phyloP scores from a whole-genome alignment of 1,140 invertebrate genomes.

The Cyclina sinensis region DNA sequence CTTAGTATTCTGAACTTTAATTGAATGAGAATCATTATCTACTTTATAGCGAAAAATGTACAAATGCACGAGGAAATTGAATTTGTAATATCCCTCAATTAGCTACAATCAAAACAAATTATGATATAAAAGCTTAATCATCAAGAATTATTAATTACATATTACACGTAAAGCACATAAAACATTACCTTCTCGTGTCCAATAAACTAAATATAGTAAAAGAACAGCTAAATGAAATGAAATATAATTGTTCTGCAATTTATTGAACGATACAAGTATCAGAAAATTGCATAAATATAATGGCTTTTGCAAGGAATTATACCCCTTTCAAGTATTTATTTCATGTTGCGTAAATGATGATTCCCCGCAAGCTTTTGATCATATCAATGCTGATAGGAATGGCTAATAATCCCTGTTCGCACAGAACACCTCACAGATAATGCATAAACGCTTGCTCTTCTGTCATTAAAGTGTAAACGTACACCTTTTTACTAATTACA shows the following conservation, averaged over 20 bases:
- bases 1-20: too few relatives aligned
- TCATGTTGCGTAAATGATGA: constrained; percentile 3
- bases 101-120: not conserved
- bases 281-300: not conserved
- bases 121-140: not conserved
- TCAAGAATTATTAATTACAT: not conserved
- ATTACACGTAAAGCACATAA: not conserved
- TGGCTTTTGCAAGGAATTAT: not conserved
- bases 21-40: too few relatives aligned
- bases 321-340: constrained; percentile 14
- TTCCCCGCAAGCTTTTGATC: not conserved
- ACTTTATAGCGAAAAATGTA: too few relatives aligned
- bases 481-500: constrained; percentile 40
- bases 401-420: not conserved
- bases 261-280: not conserved
- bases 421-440: not conserved
- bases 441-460: not conserved
- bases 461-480: constrained; percentile 52
- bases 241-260: not conserved
- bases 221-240: not conserved
- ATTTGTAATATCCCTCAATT: not conserved
- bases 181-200: not conserved
- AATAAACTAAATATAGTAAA: not conserved
- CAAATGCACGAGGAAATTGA: not conserved
- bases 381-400: constrained; percentile 6